phyloP scores from a whole-genome alignment of 37 sponge, comb jelly and placozoan genomes.

The Amphimedon queenslandica region DNA sequence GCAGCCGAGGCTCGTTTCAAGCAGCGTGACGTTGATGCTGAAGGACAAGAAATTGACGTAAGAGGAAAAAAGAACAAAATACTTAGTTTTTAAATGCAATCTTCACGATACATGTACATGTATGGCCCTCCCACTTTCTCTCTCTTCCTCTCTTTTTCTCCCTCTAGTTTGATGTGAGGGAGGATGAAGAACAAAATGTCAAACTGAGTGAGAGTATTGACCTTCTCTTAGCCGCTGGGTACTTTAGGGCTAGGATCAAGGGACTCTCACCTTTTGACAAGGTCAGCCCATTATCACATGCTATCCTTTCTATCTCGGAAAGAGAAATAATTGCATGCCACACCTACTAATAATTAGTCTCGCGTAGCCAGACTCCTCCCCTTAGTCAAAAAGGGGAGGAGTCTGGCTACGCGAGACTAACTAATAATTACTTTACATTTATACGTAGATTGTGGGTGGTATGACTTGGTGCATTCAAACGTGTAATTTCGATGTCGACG shows the following conservation, averaged over 20 bases:
- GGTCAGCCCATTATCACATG: no score
- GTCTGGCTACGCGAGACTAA: no score
- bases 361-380: no score
- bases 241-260: conserved; percentile 96
- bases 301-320: no score
- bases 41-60: conserved; percentile 75
- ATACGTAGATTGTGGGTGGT: conserved; percentile 95
- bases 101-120: no score
- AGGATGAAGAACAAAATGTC: conserved; percentile 93
- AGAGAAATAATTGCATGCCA: no score
- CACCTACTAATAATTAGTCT: no score
- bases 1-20: conserved; percentile 68
- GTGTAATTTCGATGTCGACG: conserved; percentile 94
- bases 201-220: conserved; percentile 86
- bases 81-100: no score
- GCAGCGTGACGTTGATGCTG: conserved; percentile 63
- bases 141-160: not conserved
- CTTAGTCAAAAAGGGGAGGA: no score
- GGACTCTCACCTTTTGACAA: conserved; percentile 96
- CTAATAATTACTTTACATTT: no score
- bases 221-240: conserved; percentile 94
- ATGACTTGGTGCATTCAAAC: conserved; percentile 97
- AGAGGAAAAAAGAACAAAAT: not conserved
- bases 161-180: conserved; percentile 81
- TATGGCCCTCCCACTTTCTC: no score